Percentiles rank a stretch among this genome's conserved stretches.
These are phyloP conservation scores for Argya squamiceps DNA, from an alignment of 2,797 vertebrate genomes.

Conservation along the genomic window DNA sequence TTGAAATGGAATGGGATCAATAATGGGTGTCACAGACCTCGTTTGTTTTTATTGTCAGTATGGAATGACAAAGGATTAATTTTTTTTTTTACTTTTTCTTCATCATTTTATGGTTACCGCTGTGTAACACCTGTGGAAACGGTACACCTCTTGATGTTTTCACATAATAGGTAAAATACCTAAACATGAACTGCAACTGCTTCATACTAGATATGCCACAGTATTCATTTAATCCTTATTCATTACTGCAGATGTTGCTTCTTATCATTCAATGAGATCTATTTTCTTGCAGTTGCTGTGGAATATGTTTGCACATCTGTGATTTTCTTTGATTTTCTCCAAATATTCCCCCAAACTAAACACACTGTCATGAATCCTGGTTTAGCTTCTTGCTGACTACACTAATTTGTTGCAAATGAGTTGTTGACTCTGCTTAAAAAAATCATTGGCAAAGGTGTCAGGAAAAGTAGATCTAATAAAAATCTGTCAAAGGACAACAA, in stretches of 20 bases:
- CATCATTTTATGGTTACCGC: not conserved
- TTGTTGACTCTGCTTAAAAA: not conserved
- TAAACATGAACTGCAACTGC: not conserved
- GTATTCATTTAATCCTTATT: not conserved
- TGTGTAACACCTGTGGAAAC: not conserved
- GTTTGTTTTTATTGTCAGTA: not conserved
- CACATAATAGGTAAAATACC: not conserved
- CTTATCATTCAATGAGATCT: not conserved
- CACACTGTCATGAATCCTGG: not conserved
- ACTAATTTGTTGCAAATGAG: not conserved
- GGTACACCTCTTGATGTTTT: not conserved
- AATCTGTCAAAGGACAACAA: not conserved
- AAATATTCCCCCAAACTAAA: not conserved
- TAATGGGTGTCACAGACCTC: not conserved
- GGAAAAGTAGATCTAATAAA: not conserved
- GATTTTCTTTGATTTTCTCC: not conserved
- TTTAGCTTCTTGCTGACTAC: not conserved
- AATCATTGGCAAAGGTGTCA: not conserved
- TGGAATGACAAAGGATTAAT: not conserved
- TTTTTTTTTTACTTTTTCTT: not conserved
- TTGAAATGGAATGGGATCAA: not conserved
- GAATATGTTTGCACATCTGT: not conserved
- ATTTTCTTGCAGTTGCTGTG: not conserved
- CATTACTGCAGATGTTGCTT: slow-evolving; percentile 6
- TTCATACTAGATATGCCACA: not conserved